Percentiles rank a stretch among this genome's conserved stretches.
phyloP scores from a whole-genome alignment of 2,113 vertebrate species.

The Lepidothrix coronata region DNA sequence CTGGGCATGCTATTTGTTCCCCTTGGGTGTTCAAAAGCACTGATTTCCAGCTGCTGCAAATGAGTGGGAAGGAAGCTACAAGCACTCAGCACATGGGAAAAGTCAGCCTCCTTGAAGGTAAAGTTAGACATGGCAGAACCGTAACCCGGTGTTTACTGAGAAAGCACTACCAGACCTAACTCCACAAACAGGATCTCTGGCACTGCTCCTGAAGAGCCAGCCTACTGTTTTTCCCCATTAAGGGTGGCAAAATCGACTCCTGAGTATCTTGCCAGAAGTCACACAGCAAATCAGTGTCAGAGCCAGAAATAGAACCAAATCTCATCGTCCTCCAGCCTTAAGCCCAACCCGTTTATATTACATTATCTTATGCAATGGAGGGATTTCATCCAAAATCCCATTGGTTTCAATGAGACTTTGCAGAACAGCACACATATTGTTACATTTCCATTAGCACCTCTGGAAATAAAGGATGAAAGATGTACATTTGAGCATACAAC shows the following conservation, averaged over 20 bases:
- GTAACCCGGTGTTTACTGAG: neutral
- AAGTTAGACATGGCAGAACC: neutral
- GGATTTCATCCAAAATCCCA: conserved; percentile 14
- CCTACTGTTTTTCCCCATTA: neutral
- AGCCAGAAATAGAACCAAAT: conserved; percentile 26
- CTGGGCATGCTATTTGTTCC: neutral
- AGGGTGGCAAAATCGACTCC: neutral
- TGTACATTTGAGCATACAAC: neutral
- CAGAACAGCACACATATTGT: conserved; percentile 10
- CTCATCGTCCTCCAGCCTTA: neutral
- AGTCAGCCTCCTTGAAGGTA: neutral
- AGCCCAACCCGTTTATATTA: neutral
- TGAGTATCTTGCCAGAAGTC: neutral
- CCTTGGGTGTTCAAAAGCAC: neutral
- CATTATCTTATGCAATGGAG: neutral
- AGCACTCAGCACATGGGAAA: neutral
- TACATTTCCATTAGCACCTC: conserved; percentile 24
- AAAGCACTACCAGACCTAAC: rapidly evolving
- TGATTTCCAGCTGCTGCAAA: neutral
- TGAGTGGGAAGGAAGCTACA: neutral
- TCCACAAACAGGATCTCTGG: neutral
- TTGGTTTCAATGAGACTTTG: neutral
- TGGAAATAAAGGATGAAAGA: conserved; percentile 41
- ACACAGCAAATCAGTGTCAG: neutral
- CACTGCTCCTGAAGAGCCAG: neutral